Evolutionary conservation across 2,113 vertebrate species (phyloP).

Genomic region (Pachycephala philippinensis): DNA sequence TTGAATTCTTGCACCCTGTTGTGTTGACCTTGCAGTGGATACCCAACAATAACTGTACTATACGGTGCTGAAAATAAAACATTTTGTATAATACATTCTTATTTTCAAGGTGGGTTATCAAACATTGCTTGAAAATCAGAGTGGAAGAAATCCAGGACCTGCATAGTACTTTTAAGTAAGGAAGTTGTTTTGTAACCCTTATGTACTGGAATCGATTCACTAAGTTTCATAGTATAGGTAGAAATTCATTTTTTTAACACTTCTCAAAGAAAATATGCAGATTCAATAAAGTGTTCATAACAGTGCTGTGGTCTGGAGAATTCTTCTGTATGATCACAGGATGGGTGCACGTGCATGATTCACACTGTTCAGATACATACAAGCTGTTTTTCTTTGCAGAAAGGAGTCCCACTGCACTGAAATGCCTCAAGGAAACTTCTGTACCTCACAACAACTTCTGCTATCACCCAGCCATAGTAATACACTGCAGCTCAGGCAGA

Average conservation of each 20-base stretch:
- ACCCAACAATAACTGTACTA: background rate
- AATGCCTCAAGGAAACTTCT: background rate
- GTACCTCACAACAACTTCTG: background rate
- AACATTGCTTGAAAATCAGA: background rate
- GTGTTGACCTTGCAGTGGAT: background rate
- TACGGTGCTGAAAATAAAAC: background rate
- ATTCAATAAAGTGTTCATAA: background rate
- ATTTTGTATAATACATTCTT: background rate
- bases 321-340: background rate
- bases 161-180: background rate
- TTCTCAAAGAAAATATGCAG: background rate
- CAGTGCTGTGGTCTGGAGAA: background rate
- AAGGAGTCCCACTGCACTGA: background rate
- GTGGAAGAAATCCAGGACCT: background rate
- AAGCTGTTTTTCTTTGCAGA: background rate
- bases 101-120: background rate
- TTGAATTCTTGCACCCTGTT: background rate
- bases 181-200: background rate
- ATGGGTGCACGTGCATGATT: background rate
- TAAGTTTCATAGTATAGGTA: background rate
- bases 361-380: background rate
- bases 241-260: background rate
- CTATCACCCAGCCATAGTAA: fast-evolving
- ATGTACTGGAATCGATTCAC: background rate
- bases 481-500: background rate